Evolutionary conservation across 1,140 invertebrate genomes (phyloP).

Genomic region (Heterodera schachtii): DNA sequence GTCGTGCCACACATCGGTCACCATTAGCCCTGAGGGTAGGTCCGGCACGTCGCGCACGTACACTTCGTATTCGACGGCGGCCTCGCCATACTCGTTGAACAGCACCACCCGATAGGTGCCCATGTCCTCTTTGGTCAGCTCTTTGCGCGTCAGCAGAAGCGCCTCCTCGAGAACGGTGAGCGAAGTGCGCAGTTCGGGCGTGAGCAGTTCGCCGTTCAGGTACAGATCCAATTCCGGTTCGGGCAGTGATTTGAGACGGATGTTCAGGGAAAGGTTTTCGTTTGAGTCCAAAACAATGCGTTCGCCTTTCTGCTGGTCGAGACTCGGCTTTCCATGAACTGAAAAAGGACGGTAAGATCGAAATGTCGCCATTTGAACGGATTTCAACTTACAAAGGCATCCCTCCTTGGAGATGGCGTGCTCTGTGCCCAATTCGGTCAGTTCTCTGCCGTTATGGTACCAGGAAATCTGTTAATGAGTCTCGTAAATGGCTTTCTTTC

Average conservation of each 20-base stretch:
- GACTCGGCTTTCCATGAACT: slow-evolving; percentile 48
- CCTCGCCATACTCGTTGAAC: slow-evolving; percentile 89
- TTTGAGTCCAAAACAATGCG: slow-evolving; percentile 48
- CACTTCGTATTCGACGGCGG: slow-evolving; percentile 73
- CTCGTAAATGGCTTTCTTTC: background rate
- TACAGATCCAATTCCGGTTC: slow-evolving; percentile 57
- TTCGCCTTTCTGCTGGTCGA: slow-evolving; percentile 2
- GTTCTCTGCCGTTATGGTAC: slow-evolving; percentile 16
- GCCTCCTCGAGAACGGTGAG: slow-evolving; percentile 53
- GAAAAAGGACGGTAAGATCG: background rate
- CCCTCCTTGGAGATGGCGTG: slow-evolving; percentile 16
- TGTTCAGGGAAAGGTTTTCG: slow-evolving; percentile 49
- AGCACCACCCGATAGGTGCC: slow-evolving; percentile 86
- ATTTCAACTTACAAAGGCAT: slow-evolving; percentile 18
- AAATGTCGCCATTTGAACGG: too few species aligned
- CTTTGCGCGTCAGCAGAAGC: slow-evolving; percentile 44
- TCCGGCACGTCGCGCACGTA: slow-evolving; percentile 74
- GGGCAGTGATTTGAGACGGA: slow-evolving; percentile 37
- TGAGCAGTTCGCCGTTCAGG: slow-evolving; percentile 52
- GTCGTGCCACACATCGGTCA: slow-evolving; percentile 91
- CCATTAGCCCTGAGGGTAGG: slow-evolving; percentile 83
- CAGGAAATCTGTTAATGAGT: slow-evolving; percentile 1
- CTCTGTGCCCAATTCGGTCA: slow-evolving; percentile 4
- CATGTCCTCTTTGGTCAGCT: slow-evolving; percentile 72
- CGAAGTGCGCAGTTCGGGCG: slow-evolving; percentile 49